Evolutionary conservation across 2,113 vertebrate species (phyloP), one percentile per base, ranked within the genome.

Genomic region (Hemichromis elongatus): DNA sequence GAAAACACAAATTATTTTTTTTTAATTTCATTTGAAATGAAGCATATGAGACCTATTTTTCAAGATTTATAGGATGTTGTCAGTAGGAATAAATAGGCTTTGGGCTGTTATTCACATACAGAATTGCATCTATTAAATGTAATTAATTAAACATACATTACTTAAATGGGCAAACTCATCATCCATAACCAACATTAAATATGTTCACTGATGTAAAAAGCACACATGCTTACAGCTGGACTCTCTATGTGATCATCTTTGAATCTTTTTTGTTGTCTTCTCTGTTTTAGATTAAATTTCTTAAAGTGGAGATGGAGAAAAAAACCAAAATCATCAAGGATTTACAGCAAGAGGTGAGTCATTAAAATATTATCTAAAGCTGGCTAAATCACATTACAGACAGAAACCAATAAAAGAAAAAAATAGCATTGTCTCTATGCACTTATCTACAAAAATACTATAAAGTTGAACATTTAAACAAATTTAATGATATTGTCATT

Each of bases 301-400:
- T 99, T 59, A 99, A 99, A 96, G 97, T 97, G 84, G 98, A 99
- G 95, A 97, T 99, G 97, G 98, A 99, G 93, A 98, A 98, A 91
- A 99, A 99, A 90, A 99, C 92, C 90, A 99, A 97, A 96, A 99
- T 99, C 94, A 99, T 99, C 86, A 97, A 98, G 91, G 98, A 99
- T 92, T 96, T 99, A 45, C 98, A 99, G 88, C 99, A 98, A 8
- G 98, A 99, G 98, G 98, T 99, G 96, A 95, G 92, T 93, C 73
- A 86, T 30, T n/a, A 28, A 75, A 16, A 14, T 52, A 40, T 80
- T 5, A 30, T 68, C 77, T 78, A 26, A 77, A 12, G 42, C 28
- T 81, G 18, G 3, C 75, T 55, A 7, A 61, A 30, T 35, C 45
- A 45, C 33, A 59, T 19, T 10, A n/a, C 45, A 50, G 42, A 73